Evolutionary conservation across 2,888 invertebrate genomes (phyloP).

Genomic region (Xestia ashworthii): DNA sequence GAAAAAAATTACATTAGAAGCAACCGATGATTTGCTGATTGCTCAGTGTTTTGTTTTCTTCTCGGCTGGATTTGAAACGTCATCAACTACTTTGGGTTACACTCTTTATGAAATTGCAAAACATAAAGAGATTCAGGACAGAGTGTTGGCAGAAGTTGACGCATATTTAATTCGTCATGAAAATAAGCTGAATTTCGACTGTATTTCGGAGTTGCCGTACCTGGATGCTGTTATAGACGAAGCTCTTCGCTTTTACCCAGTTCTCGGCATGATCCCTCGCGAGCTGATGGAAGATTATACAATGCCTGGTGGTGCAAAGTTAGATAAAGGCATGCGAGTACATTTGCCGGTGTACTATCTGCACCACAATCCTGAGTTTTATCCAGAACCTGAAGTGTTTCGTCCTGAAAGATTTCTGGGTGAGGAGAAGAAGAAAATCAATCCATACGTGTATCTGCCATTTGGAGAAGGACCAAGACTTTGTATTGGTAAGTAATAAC

Average conservation of each 20-base stretch:
- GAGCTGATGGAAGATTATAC: constrained; percentile 74
- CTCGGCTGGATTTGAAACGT: constrained; percentile 61
- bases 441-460: constrained; percentile 72
- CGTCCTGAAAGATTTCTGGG: constrained; percentile 74
- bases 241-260: constrained; percentile 72
- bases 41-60: constrained; percentile 62
- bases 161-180: constrained; percentile 41
- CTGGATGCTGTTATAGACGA: constrained; percentile 73
- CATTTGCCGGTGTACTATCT: constrained; percentile 73
- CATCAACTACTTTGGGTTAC: constrained; percentile 46
- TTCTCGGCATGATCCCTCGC: constrained; percentile 68
- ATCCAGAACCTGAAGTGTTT: constrained; percentile 71
- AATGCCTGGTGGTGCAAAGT: constrained; percentile 68
- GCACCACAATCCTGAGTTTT: constrained; percentile 71
- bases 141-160: constrained; percentile 52
- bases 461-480: constrained; percentile 75
- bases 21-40: constrained; percentile 52
- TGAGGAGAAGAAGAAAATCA: constrained; percentile 67
- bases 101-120: constrained; percentile 58
- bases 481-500: constrained; percentile 72
- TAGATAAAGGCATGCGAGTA: constrained; percentile 71
- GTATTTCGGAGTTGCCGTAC: constrained; percentile 68
- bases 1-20: constrained; percentile 44
- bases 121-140: constrained; percentile 38
- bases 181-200: constrained; percentile 52